Evolutionary conservation across 1,140 invertebrate species (phyloP), one percentile per base, ranked within the genome.

Genomic region (Bombus sibiricus): DNA sequence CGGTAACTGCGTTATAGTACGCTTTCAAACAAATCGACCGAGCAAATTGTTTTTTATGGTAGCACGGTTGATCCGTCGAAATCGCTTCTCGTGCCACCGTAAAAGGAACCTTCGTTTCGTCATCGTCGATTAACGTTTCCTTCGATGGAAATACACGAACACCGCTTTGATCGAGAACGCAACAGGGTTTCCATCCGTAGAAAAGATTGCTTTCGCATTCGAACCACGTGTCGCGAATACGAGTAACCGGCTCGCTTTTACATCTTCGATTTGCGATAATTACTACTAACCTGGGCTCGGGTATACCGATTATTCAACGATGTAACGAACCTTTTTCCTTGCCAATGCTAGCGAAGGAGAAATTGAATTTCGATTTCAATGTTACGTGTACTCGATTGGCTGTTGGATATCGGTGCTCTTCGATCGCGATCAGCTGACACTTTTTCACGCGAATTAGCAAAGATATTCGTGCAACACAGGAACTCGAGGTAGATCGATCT

Each of bases 1-100:
- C 34, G 9, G 66, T 72, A 59, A 81, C 68, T 25, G 18, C 28
- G 79, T 57, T 72, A 81, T 47, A 47, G 47, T 32, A 41, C 66
- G 68, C 34, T 80, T 39, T 80, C 66, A 72, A 81, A 81, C 79
- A 81, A 80, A 80, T 80, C 78, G 43, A 41, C 66, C 37, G 39
- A 39, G 43, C 34, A 53, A 81, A 71, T 81, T 81, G 66, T 81
- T 81, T 81, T 81, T 80, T 71, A 81, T 53, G 62, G 4, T 15
- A 2, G 9, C 32, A 22, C 78, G n/a, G 2, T 64, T 43, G 3
- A 71, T 53, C 43, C 64, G 32, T 80, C 34, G 59, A n/a, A 62
- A 62, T n/a, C 59, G 12, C 3, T n/a, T n/a, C 28, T 13, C 59
- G 10, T 13, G 59, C 12, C 59, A n/a, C 28, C 10, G 28, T 0